Evolutionary conservation across 2,888 invertebrate genomes (phyloP), one percentile per base, ranked within the genome.

Genomic region (Erpobdella octoculata): DNA sequence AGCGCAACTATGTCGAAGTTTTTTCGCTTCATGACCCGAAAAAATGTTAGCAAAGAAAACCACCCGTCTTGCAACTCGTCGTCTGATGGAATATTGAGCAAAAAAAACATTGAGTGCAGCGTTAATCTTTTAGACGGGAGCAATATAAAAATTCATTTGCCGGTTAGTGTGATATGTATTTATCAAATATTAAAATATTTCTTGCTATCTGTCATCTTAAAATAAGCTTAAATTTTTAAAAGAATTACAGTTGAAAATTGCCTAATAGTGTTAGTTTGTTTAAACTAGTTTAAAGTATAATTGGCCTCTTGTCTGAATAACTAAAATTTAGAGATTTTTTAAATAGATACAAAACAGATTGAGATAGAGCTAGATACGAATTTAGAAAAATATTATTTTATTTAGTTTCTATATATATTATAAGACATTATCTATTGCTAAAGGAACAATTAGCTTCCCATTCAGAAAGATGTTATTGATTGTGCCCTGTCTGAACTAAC

Each of bases 1-100:
- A 2, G 18, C 46, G 18, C 2, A 53, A 53, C 15, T 28, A 53
- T 53, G 53, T 53, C 53, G 21, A 53, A 53, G 28, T 53, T 53
- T 53, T 53, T 53, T 53, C 53, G 53, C 21, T 53, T 53, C 28
- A 53, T 53, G 53, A 53, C 53, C 21, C 21, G 53, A 53, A 53
- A 28, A 53, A 53, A 53, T 9, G 53, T 28, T 53, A 15, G 53
- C 15, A 6, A 28, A 3, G 53, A 53, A 6, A 28, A 28, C 15
- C 53, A 53, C 21, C 53, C 21, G n/a, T 25, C 21, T n/a, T 25
- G 28, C 15, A 12, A 21, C 18, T 48, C 48, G 28, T 21, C 8
- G 28, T 21, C 28, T 21, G 53, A 53, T 53, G 53, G 53, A 25
- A 25, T 53, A 53, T n/a, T 53, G 53, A 53, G 28, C 21, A 53